Base-by-base conservation (phyloP, 37 sponge, comb jelly and placozoan genomes). In the Mnemiopsis leidyi region DNA sequence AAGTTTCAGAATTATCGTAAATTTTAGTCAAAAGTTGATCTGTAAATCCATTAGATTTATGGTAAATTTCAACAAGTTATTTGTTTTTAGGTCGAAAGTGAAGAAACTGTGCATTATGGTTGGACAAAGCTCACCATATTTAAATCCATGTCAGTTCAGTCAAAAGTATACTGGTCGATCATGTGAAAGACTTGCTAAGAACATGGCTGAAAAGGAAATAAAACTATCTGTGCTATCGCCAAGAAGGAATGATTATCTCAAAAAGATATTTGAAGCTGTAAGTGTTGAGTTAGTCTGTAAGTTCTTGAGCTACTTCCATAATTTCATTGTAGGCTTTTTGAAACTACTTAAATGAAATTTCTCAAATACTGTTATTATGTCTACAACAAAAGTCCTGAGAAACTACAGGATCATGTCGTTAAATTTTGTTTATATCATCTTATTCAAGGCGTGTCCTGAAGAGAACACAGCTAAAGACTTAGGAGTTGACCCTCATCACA, bases 211-310 rank as follows among this genome's bases (percentile, higher is more conserved):
- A 29, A 9, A 61, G 25, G 90, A 85, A 9, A 85, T 85, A 35
- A 85, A 85, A 25, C 29, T 85, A 1, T 40, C 61, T 40, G 90
- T 85, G 24, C 16, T 85, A 5, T 36, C 90, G 23, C 90, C 90
- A 21, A 38, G 90, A 23, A 85, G 36, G 23, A 85, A 40, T 85
- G 90, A 85, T 3, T n/a, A 38, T 1, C 90, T 85, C 35, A 85
- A 39, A 28, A 85, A 85, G 26, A 85, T 85, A 39, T 85, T 85
- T 40, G 90, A 85, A 40, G 90, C 90, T 28, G 90, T 85, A 23
- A 85, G 90, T 85, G 2, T 32, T n/a, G n/a, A n/a, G n/a, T n/a
- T n/a, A n/a, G n/a, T n/a, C n/a, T n/a, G n/a, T n/a, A n/a, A n/a
- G n/a, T n/a, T n/a, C n/a, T n/a, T n/a, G n/a, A n/a, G n/a, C n/a